A percentile compares a stretch with the other conserved stretches of the same genome.
Conservation (phyloP, 2,113 vertebrate species). For the Turdus rufiventris region DNA sequence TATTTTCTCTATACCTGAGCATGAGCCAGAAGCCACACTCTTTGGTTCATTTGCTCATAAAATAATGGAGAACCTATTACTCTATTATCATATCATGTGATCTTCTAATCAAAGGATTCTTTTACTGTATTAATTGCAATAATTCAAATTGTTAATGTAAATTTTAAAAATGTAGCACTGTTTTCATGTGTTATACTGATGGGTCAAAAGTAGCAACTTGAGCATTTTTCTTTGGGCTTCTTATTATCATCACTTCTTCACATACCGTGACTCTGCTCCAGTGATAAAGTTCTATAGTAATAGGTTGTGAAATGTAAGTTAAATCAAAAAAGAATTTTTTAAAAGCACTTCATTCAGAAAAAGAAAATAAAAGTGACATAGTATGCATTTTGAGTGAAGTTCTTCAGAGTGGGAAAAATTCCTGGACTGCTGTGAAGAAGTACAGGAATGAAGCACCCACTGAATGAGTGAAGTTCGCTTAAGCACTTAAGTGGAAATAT, state of each 20-base stretch:
- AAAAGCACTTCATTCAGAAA: slow-evolving; percentile 29
- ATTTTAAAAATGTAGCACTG: not conserved
- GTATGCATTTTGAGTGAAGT: not conserved
- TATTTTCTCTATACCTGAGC: slow-evolving; percentile 45
- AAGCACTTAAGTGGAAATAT: not conserved
- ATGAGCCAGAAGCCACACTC: not conserved
- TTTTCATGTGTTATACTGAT: not conserved
- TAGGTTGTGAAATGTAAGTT: not conserved
- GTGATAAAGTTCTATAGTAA: not conserved
- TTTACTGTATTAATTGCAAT: not conserved
- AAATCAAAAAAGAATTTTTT: not conserved
- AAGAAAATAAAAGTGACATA: not conserved
- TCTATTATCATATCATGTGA: not conserved
- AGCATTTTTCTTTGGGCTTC: not conserved
- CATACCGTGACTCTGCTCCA: not conserved
- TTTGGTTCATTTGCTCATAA: slow-evolving; percentile 22
- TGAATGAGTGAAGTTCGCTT: not conserved
- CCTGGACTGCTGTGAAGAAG: not conserved
- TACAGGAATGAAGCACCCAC: not conserved
- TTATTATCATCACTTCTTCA: not conserved
- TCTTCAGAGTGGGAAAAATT: not conserved
- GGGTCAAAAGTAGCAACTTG: not conserved
- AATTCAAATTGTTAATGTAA: not conserved
- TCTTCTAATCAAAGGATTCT: not conserved
- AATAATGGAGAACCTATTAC: not conserved